Evolutionary conservation across 1,140 invertebrate species (phyloP).

Genomic region (Papilio helenus): DNA sequence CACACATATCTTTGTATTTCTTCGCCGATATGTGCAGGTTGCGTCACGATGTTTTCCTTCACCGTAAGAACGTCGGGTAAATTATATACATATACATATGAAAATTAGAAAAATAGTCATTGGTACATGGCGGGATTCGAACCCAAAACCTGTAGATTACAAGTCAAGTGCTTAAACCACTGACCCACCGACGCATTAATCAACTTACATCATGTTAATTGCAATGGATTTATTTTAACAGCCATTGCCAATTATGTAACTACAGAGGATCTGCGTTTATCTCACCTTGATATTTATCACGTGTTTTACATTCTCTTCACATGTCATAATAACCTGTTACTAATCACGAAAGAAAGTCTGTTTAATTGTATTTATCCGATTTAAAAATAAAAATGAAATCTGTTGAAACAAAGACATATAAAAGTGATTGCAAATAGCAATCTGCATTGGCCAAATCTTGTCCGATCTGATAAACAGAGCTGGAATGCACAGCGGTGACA

Average conservation of each 20-base stretch:
- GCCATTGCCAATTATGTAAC: background rate
- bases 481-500: conserved; percentile 42
- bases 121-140: too few relatives aligned
- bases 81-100: too few relatives aligned
- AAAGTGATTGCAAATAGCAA: background rate
- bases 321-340: background rate
- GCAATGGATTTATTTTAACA: background rate
- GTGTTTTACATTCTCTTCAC: background rate
- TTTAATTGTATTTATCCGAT: background rate
- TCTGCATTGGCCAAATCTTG: background rate
- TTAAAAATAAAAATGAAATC: background rate
- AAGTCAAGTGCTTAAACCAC: too few relatives aligned
- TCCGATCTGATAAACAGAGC: conserved; percentile 42
- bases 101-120: too few relatives aligned
- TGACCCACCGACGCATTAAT: too few relatives aligned
- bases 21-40: too few relatives aligned
- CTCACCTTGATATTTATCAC: background rate
- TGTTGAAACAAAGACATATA: background rate
- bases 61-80: too few relatives aligned
- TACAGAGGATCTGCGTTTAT: background rate
- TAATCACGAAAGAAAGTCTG: background rate
- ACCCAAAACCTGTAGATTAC: too few relatives aligned
- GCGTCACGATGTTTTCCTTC: too few relatives aligned
- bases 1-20: too few relatives aligned
- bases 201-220: background rate